phyloP scores from a whole-genome alignment of 2,113 vertebrate genomes.

The Solea senegalensis region DNA sequence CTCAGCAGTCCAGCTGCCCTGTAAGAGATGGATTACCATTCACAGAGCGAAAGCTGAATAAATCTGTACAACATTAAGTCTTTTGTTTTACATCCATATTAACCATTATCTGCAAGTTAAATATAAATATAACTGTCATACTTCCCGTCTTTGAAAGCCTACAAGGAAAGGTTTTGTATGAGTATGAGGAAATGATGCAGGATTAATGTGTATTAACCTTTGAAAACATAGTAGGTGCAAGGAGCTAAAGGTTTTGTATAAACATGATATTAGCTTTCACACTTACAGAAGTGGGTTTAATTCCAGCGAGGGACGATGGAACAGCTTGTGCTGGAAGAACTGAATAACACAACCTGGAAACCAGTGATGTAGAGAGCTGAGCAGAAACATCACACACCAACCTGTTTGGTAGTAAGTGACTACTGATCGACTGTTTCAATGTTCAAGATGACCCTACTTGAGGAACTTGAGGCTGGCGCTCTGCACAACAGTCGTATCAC shows the following conservation, averaged over 20 bases:
- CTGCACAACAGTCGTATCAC: slow-evolving; percentile 80
- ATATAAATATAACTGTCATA: too few relatives aligned
- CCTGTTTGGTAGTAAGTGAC: background rate
- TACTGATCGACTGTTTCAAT: background rate
- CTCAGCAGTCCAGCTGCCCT: slow-evolving; percentile 86
- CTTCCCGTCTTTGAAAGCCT: too few relatives aligned
- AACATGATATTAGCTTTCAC: background rate
- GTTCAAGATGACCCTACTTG: slow-evolving; percentile 81
- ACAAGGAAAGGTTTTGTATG: too few relatives aligned
- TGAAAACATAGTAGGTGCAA: too few relatives aligned
- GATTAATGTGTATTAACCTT: background rate
- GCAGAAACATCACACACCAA: background rate
- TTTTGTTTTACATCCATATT: too few relatives aligned
- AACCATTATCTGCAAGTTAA: too few relatives aligned
- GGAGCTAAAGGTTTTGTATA: background rate
- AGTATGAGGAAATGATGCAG: background rate
- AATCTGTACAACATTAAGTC: too few relatives aligned
- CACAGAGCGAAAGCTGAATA: background rate
- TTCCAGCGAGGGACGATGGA: slow-evolving; percentile 86
- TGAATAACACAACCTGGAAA: slow-evolving; percentile 86
- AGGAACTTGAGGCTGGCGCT: slow-evolving; percentile 87
- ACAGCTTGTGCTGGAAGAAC: slow-evolving; percentile 92
- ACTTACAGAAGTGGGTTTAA: slow-evolving; percentile 83
- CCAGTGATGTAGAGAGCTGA: background rate
- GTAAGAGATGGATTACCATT: slow-evolving; percentile 20